Evolutionary conservation across 2,888 invertebrate genomes (phyloP), one percentile per base, ranked within the genome.

Genomic region (Ophion ellenae): DNA sequence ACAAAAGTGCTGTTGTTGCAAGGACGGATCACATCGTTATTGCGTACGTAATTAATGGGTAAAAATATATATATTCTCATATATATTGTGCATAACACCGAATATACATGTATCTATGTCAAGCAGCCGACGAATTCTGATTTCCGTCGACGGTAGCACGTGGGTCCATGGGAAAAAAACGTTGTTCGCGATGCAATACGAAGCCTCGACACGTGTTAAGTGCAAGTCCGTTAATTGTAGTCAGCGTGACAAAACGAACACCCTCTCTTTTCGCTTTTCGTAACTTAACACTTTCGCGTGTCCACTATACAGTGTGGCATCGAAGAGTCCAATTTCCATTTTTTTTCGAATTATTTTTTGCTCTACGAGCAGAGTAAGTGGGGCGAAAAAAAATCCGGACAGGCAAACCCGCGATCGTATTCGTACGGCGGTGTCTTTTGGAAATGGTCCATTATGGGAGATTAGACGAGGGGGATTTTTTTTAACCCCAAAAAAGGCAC

Each of bases 101-200:
- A 32, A 47, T 53, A 64, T 32, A 57, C 20, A 36, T 76, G 32
- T 76, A 47, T 36, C 3, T 47, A 47, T 47, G 66, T 66, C n/a
- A 53, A 76, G 11, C 20, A 53, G n/a, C 53, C 47, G 59, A 17
- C 32, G 81, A 17, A 64, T 66, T 76, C 79, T 47, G 59, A 85
- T 80, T 85, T 76, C 83, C 36, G 70, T 75, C 64, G 76, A 83
- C 70, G 71, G 71, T 63, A 53, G 71, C 79, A 75, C 82, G 83
- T 85, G 79, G 71, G 69, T 57, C 53, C 63, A 57, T 61, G 83
- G 67, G 64, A 82, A 81, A 59, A 63, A 73, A 79, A 70, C 45
- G 70, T 69, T 64, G 61, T 64, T 63, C 36, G 47, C 47, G 24
- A 83, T 74, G 83, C 77, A 77, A 84, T 73, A 66, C 57, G 57